Evolutionary conservation across 2,888 invertebrate species (phyloP).

Genomic region (Resseliella maxima): DNA sequence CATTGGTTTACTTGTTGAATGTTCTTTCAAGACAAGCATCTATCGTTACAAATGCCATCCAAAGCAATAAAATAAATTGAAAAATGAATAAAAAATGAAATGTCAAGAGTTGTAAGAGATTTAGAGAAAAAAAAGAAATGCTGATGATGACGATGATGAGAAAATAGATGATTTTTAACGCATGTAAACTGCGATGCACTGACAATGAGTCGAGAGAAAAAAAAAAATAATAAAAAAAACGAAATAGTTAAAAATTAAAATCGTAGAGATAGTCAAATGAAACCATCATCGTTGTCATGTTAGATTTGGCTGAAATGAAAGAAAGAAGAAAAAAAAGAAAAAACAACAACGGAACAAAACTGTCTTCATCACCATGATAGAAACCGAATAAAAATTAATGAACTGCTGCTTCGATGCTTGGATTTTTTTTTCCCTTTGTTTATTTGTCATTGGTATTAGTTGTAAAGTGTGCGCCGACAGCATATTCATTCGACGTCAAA

Average conservation of each 20-base stretch:
- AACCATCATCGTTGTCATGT: slow-evolving; percentile 38
- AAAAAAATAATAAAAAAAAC: background rate
- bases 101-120: background rate
- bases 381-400: slow-evolving; percentile 32
- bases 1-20: background rate
- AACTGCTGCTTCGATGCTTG: slow-evolving; percentile 12
- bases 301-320: background rate
- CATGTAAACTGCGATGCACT: slow-evolving; percentile 5
- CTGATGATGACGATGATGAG: background rate
- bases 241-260: slow-evolving; percentile 37
- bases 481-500: background rate
- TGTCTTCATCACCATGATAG: background rate
- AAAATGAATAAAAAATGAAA: slow-evolving; percentile 54
- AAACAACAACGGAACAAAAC: background rate
- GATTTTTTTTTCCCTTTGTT: slow-evolving; percentile 13
- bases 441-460: background rate
- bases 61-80: slow-evolving; percentile 55
- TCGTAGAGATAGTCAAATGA: slow-evolving; percentile 15
- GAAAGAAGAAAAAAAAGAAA: background rate
- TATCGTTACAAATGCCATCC: slow-evolving; percentile 47
- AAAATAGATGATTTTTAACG: slow-evolving; percentile 6
- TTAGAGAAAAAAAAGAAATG: background rate
- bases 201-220: background rate
- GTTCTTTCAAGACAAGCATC: slow-evolving; percentile 49
- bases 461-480: slow-evolving; percentile 26